These are phyloP conservation scores for Acomys russatus DNA, from an alignment of 2,797 vertebrate genomes.

Conservation along the genomic window DNA sequence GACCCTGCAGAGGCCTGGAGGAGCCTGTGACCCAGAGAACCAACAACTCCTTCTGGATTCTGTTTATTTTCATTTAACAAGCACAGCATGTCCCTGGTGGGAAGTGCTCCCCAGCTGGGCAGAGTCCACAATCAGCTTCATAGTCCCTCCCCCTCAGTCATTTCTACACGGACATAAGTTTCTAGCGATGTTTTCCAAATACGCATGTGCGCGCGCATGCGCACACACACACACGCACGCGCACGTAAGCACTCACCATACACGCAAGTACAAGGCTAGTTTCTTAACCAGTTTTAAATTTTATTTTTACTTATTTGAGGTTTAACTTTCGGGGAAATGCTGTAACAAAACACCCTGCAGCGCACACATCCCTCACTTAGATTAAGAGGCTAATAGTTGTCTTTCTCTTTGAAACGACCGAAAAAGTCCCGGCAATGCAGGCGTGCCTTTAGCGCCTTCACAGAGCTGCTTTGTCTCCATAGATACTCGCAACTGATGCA, in stretches of 20 bases:
- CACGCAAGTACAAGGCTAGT: neutral
- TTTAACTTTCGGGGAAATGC: conserved; percentile 8
- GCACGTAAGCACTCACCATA: neutral
- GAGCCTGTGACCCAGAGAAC: conserved; percentile 76
- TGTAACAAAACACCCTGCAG: neutral
- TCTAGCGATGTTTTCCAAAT: neutral
- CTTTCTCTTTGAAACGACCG: neutral
- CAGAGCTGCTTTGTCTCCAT: neutral
- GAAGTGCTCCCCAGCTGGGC: conserved; percentile 29
- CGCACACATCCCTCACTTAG: neutral
- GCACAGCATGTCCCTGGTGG: conserved; percentile 68
- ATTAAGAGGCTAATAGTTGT: neutral
- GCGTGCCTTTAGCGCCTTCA: neutral
- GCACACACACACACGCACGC: neutral
- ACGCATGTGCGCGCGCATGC: neutral
- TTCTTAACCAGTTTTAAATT: neutral
- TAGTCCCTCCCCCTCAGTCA: neutral
- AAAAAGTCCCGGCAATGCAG: neutral
- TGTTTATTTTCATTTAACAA: conserved; percentile 79
- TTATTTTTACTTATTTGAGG: conserved; percentile 39
- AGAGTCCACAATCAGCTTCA: neutral
- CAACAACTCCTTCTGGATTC: conserved; percentile 56
- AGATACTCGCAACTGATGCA: neutral
- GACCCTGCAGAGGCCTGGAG: conserved; percentile 63
- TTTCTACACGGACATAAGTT: neutral